A percentile compares a stretch with the other conserved stretches of the same genome.
phyloP scores from a whole-genome alignment of 2,888 invertebrate genomes.

The Lasiommata megera region DNA sequence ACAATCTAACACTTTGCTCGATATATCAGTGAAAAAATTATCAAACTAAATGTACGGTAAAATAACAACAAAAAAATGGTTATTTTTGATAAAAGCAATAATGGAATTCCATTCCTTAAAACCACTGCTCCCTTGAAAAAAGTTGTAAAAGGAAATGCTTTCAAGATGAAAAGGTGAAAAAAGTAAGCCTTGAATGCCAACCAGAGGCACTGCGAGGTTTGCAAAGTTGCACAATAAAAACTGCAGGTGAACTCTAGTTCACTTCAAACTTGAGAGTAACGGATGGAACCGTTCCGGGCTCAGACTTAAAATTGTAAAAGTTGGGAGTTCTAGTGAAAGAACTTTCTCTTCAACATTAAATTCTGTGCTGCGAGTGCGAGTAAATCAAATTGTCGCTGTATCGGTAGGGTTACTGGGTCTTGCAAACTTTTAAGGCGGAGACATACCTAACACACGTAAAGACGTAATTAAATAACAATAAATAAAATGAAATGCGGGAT shows the following conservation, averaged over 20 bases:
- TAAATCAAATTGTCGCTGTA: slow-evolving; percentile 20
- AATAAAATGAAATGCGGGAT: no score
- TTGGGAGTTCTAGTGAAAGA: slow-evolving; percentile 27
- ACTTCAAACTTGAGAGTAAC: slow-evolving; percentile 32
- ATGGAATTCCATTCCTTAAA: not conserved
- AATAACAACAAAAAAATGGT: not conserved
- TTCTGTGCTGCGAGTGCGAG: slow-evolving; percentile 11
- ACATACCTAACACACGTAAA: not conserved
- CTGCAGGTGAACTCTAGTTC: slow-evolving; percentile 33
- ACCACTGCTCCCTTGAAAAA: slow-evolving; percentile 2
- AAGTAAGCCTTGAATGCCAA: slow-evolving; percentile 26
- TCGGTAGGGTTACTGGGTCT: not conserved
- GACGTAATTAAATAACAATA: no score
- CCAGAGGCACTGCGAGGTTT: slow-evolving; percentile 29
- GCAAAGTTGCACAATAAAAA: slow-evolving; percentile 36
- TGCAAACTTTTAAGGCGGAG: not conserved
- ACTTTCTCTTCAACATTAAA: slow-evolving; percentile 31
- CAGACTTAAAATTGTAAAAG: slow-evolving; percentile 36
- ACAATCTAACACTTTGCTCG: no score
- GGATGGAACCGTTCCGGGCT: slow-evolving; percentile 32
- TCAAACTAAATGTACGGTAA: not conserved
- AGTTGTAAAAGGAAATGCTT: slow-evolving; percentile 15
- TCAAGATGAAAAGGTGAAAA: slow-evolving; percentile 12
- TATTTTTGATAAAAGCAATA: not conserved
- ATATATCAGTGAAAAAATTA: no score